Evolutionary conservation across 2,113 vertebrate species (phyloP).

Genomic region (mouse (Mus musculus)): DNA sequence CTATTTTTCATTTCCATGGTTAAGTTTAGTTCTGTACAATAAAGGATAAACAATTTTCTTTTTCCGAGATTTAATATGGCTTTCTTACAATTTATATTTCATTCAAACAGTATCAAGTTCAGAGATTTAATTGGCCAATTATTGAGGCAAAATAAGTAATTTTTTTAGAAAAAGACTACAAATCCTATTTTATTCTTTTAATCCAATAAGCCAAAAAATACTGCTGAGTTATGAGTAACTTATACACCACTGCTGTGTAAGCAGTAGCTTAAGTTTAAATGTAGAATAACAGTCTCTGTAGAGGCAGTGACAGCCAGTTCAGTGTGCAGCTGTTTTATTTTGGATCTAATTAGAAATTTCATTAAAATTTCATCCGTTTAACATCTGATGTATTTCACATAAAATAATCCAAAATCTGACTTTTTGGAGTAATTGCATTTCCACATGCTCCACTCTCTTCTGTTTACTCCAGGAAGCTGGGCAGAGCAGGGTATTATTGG

Average conservation of each 20-base stretch:
- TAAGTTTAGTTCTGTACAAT: slow-evolving; percentile 33
- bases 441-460: background rate
- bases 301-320: background rate
- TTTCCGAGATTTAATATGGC: background rate
- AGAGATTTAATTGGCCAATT: slow-evolving; percentile 53
- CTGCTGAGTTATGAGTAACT: background rate
- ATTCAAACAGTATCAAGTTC: slow-evolving; percentile 50
- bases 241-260: slow-evolving; percentile 1
- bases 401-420: slow-evolving; percentile 8
- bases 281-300: background rate
- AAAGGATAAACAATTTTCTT: slow-evolving; percentile 13
- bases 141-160: slow-evolving; percentile 54
- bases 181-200: slow-evolving; percentile 18
- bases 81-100: slow-evolving; percentile 53
- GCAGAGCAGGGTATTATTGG: background rate
- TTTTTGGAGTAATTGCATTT: slow-evolving; percentile 12
- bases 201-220: slow-evolving; percentile 41
- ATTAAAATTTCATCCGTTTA: background rate
- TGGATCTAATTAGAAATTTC: background rate
- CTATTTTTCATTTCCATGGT: slow-evolving; percentile 38
- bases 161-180: slow-evolving; percentile 28
- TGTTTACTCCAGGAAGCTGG: background rate
- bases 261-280: background rate
- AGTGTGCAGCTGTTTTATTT: background rate
- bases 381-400: background rate